Evolutionary conservation across 2,888 invertebrate species (phyloP), one percentile per base, ranked within the genome.

Genomic region (Hoplodrina blanda): DNA sequence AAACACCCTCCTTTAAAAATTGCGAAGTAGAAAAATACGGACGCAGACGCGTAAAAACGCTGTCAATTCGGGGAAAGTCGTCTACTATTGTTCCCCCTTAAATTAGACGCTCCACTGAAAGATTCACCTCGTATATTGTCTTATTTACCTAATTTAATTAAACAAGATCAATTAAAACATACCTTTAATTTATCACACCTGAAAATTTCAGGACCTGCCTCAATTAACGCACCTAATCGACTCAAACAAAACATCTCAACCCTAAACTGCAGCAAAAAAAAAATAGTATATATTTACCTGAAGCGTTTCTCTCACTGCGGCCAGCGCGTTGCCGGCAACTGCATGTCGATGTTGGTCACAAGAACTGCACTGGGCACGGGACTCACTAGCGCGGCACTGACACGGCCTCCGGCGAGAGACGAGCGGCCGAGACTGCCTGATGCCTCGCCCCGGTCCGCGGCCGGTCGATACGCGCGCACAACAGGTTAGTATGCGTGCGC

Each of bases 401-500:
- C 69, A 49, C 78, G 79, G 79, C 63, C 78, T 81, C n/a, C 70
- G 73, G 76, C 81, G 82, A 75, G 78, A 85, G 85, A 83, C 84
- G 80, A 80, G 73, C 80, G 85, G 81, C 86, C 90, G 86, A 88
- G 91, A 93, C 94, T 92, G 94, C 60, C 69, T 86, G 37, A 37
- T 37, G 46, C 46, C 46, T 46, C 90, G 87, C 88, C 86, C 82
- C 84, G 85, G 74, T 62, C 69, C 66, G 76, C 86, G 88, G 87
- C 88, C 87, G 92, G 92, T 93, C 94, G 94, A 93, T 94, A 93
- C 80, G 69, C 85, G 69, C 85, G 82, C 87, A 89, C 94, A 94
- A 95, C 95, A 94, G 94, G 95, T 94, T 92, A 90, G 84, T 74
- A 81, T 94, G 94, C 94, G 94, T 93, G 94, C 95, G 93, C 94